phyloP scores from a whole-genome alignment of 2,888 invertebrate species.

The Willowsia nigromaculata region DNA sequence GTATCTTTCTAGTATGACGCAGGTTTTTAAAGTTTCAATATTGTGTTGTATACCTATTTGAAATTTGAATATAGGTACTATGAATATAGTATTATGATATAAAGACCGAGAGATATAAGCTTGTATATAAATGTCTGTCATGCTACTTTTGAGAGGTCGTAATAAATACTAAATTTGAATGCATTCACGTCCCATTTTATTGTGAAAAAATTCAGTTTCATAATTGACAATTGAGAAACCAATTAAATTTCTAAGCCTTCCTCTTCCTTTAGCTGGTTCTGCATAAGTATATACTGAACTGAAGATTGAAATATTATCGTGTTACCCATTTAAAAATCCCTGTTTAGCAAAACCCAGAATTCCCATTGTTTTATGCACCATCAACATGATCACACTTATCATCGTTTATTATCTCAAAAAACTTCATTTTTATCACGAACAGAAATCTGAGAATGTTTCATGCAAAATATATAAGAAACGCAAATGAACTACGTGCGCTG shows the following conservation, averaged over 20 bases:
- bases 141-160: too few species aligned
- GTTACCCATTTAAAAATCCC: background rate
- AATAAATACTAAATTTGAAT: too few species aligned
- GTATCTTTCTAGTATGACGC: too few species aligned
- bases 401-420: constrained; percentile 51
- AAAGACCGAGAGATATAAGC: too few species aligned
- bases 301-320: background rate
- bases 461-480: constrained; percentile 58
- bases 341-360: background rate
- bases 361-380: background rate
- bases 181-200: too few species aligned
- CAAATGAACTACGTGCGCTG: constrained; percentile 30
- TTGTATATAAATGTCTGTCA: too few species aligned
- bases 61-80: too few species aligned
- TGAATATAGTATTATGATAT: too few species aligned
- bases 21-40: too few species aligned
- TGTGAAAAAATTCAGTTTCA: too few species aligned
- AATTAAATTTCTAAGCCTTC: background rate
- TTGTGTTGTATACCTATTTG: too few species aligned
- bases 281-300: background rate
- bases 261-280: background rate
- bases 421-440: constrained; percentile 56
- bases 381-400: constrained; percentile 19
- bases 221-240: too few species aligned
- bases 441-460: constrained; percentile 51